These are phyloP conservation scores for Neoaliturus tenellus DNA, from an alignment of 2,888 invertebrate genomes.

Conservation along the genomic window DNA sequence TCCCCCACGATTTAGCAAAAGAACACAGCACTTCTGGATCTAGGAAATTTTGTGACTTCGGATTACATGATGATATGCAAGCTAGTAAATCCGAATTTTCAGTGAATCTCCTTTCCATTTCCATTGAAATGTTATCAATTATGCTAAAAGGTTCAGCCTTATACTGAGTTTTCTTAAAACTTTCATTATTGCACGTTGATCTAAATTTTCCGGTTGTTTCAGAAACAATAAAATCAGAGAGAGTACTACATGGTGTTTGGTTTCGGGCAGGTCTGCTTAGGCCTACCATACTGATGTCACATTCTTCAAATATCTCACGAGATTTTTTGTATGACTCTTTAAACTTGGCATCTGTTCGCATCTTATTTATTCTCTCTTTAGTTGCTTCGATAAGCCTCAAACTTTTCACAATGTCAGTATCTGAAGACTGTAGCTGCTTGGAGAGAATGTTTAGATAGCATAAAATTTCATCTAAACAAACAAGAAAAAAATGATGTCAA, in stretches of 20 bases:
- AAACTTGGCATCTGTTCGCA: neutral
- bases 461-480: neutral
- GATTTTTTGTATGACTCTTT: neutral
- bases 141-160: slow-evolving; percentile 18
- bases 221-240: neutral
- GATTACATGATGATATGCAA: slow-evolving; percentile 45
- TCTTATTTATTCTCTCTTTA: too few relatives aligned
- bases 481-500: slow-evolving; percentile 16
- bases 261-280: slow-evolving; percentile 18
- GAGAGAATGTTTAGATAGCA: slow-evolving; percentile 8
- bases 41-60: slow-evolving; percentile 18
- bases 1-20: neutral
- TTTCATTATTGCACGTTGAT: slow-evolving; percentile 3
- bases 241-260: neutral
- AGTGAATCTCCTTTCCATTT: slow-evolving; percentile 16
- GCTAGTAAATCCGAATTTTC: slow-evolving; percentile 24
- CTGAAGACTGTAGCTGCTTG: slow-evolving; percentile 13
- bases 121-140: slow-evolving; percentile 32
- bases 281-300: neutral
- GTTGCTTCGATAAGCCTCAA: slow-evolving; percentile 3
- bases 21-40: neutral
- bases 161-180: neutral
- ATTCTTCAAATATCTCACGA: slow-evolving; percentile 18
- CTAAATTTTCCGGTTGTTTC: slow-evolving; percentile 17
- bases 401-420: slow-evolving; percentile 12